Evolutionary conservation across 37 sponge, comb jelly and placozoan species (phyloP), one percentile per base, ranked within the genome.

Genomic region (Ephydatia muelleri): DNA sequence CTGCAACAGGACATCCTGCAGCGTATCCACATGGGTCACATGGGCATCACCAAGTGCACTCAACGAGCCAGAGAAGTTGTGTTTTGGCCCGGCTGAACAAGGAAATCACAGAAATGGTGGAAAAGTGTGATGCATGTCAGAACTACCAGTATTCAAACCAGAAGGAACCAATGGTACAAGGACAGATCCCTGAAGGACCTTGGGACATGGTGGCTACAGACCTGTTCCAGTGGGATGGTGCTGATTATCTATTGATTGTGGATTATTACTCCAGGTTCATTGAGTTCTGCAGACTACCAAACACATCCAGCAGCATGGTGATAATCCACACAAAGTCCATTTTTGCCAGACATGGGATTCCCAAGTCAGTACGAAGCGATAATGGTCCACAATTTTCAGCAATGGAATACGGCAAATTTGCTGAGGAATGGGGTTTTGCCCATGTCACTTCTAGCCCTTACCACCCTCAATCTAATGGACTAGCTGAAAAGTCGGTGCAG

Each of bases 131-230:
- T 37, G 74, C 36, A 37, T 73, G 74, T 29, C 33, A 37, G 11
- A 37, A 73, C 23, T 29, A 5, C 74, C 28, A 29, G 22, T 34
- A 34, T 37, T 21, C 33, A 37, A 34, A 73, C 3, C 74, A 73
- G 74, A 73, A 73, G 36, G 74, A 73, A 32, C 74, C 74, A 23
- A 34, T 73, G 31, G 36, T 73, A 37, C 33, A 22, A 29, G 33
- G 36, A 34, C 23, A 73, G 36, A n/a, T 73, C 30, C 74, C 74
- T 30, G 33, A 34, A 73, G 36, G 74, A 28, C 74, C 74, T 37
- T 73, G 74, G 74, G 32, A 73, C 33, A 73, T 73, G 74, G 74
- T 73, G 30, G 74, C 74, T 37, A 34, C 33, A 73, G 74, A 73
- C 36, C 74, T 73, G 23, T 73, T 73, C 32, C 33, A 34, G 22